Evolutionary conservation across 2,888 invertebrate species (phyloP), one percentile per base, ranked within the genome.

Genomic region (Blastobasis lacticolella): DNA sequence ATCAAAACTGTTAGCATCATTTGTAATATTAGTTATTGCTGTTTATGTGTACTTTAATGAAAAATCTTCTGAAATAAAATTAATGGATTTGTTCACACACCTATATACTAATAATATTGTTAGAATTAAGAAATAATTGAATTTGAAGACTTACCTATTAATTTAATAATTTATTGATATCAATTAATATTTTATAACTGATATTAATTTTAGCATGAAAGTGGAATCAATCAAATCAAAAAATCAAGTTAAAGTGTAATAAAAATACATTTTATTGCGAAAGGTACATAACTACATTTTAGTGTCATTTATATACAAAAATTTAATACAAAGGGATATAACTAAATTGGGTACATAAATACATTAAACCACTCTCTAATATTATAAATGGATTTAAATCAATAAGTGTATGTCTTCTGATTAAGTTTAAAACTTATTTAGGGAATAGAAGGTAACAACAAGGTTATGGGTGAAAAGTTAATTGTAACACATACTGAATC

Each of bases 231-330:
- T 54, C 58, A 64, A 80, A n/a, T n/a, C n/a, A n/a, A n/a, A n/a
- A n/a, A 79, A 69, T 38, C 61, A 50, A 55, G 57, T 54, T 81
- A 82, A 84, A 78, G 83, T 86, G 83, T 88, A 88, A 79, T 88
- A 86, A 88, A 87, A 88, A 88, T 87, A 87, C 87, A 78, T 78
- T 88, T 87, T 85, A 87, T 87, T 87, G 87, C 83, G 78, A 83
- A 85, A 82, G 72, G 77, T 85, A 82, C 78, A 78, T 80, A 78
- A 74, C 83, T 85, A 85, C 76, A 78, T 77, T 78, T 78, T 73
- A 79, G 81, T 83, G 86, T 84, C 79, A 78, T 77, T 78, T 84
- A 86, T 87, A 86, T 87, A 88, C 85, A 88, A 81, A 85, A 82
- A 84, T 78, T 79, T 78, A 86, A 83, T 82, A 84, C 71, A 79